A percentile compares a stretch with the other conserved stretches of the same genome.
These are phyloP conservation scores for Ranitomeya variabilis DNA, from an alignment of 2,113 vertebrate species.

Conservation along the genomic window DNA sequence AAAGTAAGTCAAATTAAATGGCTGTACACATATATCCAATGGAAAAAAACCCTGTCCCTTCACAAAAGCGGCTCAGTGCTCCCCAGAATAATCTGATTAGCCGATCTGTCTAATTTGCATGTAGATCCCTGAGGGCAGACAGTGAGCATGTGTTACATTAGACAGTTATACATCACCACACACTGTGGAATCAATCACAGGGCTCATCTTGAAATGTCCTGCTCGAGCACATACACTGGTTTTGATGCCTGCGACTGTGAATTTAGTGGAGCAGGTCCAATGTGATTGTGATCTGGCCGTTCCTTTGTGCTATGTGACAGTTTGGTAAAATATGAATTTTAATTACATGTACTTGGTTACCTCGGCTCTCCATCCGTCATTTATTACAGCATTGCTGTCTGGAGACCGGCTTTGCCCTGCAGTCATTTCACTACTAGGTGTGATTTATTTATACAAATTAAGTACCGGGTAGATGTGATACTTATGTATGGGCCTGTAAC, in stretches of 20 bases:
- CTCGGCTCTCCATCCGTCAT: constrained; percentile 35
- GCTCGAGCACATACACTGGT: constrained; percentile 42
- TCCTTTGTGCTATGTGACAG: constrained; percentile 16
- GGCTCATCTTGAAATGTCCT: constrained; percentile 44
- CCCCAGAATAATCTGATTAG: constrained; percentile 58
- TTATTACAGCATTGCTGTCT: constrained; percentile 39
- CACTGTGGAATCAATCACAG: constrained; percentile 57
- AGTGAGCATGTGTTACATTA: constrained; percentile 58
- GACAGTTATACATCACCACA: constrained; percentile 59
- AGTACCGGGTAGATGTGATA: constrained; percentile 8
- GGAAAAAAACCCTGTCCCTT: constrained; percentile 38
- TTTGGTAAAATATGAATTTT: constrained; percentile 49
- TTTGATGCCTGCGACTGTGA: constrained; percentile 43
- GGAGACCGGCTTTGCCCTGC: constrained; percentile 36
- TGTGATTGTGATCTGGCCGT: constrained; percentile 32
- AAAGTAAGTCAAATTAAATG: constrained; percentile 36
- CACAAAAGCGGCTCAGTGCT: constrained; percentile 51
- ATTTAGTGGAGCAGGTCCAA: constrained; percentile 45
- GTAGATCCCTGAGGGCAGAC: constrained; percentile 57
- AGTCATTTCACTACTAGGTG: constrained; percentile 46
- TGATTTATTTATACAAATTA: constrained; percentile 40
- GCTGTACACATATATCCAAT: constrained; percentile 41
- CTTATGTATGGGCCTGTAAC: constrained; percentile 16
- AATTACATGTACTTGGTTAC: constrained; percentile 45
- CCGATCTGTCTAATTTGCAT: constrained; percentile 58